phyloP scores from a whole-genome alignment of 2,797 vertebrate species.

The Hypotaenidia okinawae region DNA sequence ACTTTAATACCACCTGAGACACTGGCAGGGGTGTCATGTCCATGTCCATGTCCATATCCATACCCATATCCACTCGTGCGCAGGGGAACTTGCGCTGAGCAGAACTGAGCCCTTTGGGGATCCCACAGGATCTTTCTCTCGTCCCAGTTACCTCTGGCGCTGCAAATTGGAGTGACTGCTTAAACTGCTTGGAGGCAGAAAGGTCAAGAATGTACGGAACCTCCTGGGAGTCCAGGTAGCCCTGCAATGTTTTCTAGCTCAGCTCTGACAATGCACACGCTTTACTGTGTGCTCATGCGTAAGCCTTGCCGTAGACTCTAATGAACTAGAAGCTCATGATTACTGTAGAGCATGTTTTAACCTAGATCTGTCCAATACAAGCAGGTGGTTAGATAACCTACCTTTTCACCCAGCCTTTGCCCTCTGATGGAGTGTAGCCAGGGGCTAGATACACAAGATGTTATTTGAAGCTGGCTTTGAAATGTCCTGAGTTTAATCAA shows the following conservation, averaged over 20 bases:
- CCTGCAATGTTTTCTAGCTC: neutral
- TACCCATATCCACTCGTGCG: fast-evolving
- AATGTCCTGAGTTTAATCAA: neutral
- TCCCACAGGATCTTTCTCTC: neutral
- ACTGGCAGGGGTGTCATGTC: neutral
- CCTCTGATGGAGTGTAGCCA: neutral
- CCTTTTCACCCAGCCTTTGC: neutral
- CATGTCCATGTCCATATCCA: no score
- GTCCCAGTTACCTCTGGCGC: neutral
- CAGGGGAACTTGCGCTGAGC: neutral
- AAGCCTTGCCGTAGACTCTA: neutral
- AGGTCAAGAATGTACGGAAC: neutral
- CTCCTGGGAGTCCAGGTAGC: neutral
- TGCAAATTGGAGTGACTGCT: neutral
- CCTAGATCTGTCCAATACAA: neutral
- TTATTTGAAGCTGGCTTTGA: neutral
- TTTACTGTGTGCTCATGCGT: neutral
- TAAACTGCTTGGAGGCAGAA: neutral
- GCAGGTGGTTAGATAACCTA: neutral
- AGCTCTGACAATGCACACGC: neutral
- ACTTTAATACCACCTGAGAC: neutral
- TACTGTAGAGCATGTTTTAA: neutral
- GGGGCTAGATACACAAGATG: neutral
- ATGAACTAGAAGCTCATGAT: neutral
- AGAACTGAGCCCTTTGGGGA: neutral